These are phyloP conservation scores for Gryllus longicercus DNA, from an alignment of 2,888 invertebrate genomes.

Conservation along the genomic window DNA sequence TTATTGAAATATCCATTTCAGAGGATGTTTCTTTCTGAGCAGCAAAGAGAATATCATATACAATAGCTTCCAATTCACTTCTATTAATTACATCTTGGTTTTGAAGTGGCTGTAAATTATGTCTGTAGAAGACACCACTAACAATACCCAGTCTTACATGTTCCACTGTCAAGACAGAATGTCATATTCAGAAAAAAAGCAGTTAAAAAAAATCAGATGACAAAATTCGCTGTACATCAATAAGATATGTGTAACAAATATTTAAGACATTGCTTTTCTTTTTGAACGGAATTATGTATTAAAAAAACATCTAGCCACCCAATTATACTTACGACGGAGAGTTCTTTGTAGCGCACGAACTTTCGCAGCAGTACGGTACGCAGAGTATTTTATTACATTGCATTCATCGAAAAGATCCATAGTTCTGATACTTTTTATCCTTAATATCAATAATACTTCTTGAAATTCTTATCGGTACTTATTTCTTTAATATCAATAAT, in stretches of 20 bases:
- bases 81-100: constrained; percentile 63
- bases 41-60: constrained; percentile 71
- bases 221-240: background rate
- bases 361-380: constrained; percentile 74
- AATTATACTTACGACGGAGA: constrained; percentile 59
- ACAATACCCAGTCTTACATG: constrained; percentile 56
- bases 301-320: background rate
- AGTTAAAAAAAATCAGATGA: background rate
- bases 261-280: background rate
- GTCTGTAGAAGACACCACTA: constrained; percentile 67
- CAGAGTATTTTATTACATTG: constrained; percentile 69
- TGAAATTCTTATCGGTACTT: too few species aligned
- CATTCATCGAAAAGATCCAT: constrained; percentile 53
- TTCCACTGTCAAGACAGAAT: constrained; percentile 48
- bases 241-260: background rate
- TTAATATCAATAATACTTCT: too few species aligned
- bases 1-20: constrained; percentile 59
- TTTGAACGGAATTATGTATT: too few species aligned
- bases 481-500: too few species aligned
- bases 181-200: background rate
- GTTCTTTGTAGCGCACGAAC: constrained; percentile 59
- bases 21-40: constrained; percentile 63
- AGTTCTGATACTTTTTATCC: too few species aligned
- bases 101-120: constrained; percentile 66
- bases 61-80: constrained; percentile 66